phyloP scores from a whole-genome alignment of 2,113 vertebrate species.

The Lasiurus cinereus region DNA sequence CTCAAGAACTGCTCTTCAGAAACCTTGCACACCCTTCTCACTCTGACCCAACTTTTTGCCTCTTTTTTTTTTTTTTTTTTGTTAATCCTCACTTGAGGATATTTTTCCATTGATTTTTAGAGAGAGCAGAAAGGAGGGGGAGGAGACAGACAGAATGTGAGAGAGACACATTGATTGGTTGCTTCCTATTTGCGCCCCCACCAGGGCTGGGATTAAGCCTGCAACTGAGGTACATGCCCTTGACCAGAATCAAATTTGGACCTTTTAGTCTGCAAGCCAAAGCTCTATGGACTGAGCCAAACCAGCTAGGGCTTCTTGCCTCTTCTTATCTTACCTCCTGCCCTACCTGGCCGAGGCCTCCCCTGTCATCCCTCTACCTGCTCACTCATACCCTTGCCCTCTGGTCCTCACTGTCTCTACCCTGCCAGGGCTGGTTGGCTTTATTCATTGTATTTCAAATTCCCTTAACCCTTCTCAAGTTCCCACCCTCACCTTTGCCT shows the following conservation, averaged over 20 bases:
- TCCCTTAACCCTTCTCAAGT: neutral
- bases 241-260: no score
- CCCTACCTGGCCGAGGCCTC: neutral
- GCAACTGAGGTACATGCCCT: no score
- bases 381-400: neutral
- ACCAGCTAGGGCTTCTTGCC: no score
- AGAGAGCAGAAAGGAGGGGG: no score
- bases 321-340: neutral
- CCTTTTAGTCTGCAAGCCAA: no score
- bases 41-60: neutral
- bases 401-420: neutral
- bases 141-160: no score
- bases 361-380: fast-evolving
- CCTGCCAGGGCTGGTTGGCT: neutral
- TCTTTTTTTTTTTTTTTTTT: neutral
- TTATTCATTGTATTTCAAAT: neutral
- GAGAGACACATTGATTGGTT: no score
- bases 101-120: no score
- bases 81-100: no score
- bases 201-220: no score
- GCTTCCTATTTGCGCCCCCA: no score
- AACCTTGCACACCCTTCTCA: neutral
- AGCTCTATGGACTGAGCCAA: no score
- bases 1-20: neutral
- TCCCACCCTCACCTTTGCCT: neutral